Percentiles rank a stretch among this genome's conserved stretches.
These are phyloP conservation scores for Carapus acus DNA, from an alignment of 2,797 vertebrate genomes.

Conservation along the genomic window DNA sequence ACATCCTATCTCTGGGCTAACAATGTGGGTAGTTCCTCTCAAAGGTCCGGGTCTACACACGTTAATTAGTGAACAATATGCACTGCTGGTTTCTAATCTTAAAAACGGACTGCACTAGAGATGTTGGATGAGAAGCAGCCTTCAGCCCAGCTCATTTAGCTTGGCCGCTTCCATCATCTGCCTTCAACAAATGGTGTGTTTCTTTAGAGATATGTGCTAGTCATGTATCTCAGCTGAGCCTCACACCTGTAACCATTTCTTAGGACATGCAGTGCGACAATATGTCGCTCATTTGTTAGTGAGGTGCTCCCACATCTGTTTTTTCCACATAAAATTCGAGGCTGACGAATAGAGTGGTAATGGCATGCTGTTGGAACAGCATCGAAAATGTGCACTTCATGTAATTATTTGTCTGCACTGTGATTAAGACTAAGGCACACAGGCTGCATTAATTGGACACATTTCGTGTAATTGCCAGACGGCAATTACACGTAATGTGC, in stretches of 20 bases:
- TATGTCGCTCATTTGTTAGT: slow-evolving; percentile 45
- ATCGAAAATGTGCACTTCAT: too few relatives aligned
- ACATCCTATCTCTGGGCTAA: slow-evolving; percentile 9
- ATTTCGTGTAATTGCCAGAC: too few relatives aligned
- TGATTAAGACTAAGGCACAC: too few relatives aligned
- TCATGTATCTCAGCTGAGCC: slow-evolving; percentile 32
- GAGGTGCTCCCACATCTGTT: too few relatives aligned
- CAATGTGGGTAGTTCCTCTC: slow-evolving; percentile 28
- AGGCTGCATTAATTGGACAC: too few relatives aligned
- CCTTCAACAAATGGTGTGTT: slow-evolving; percentile 59
- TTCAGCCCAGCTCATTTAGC: slow-evolving; percentile 58
- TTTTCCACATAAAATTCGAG: too few relatives aligned
- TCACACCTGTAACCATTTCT: slow-evolving; percentile 14
- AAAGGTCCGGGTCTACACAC: slow-evolving; percentile 23
- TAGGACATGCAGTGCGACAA: slow-evolving; percentile 4
- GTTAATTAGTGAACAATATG: slow-evolving; percentile 23
- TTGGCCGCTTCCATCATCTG: slow-evolving; percentile 51
- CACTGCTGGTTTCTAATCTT: slow-evolving; percentile 7
- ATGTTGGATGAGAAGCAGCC: too few relatives aligned
- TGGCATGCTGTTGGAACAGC: too few relatives aligned
- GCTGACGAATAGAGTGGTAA: too few relatives aligned
- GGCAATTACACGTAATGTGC: too few relatives aligned
- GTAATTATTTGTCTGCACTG: too few relatives aligned
- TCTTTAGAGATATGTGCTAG: slow-evolving; percentile 61
- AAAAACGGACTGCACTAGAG: not conserved